Evolutionary conservation across 2,888 invertebrate species (phyloP).

Genomic region (Diaperis boleti): DNA sequence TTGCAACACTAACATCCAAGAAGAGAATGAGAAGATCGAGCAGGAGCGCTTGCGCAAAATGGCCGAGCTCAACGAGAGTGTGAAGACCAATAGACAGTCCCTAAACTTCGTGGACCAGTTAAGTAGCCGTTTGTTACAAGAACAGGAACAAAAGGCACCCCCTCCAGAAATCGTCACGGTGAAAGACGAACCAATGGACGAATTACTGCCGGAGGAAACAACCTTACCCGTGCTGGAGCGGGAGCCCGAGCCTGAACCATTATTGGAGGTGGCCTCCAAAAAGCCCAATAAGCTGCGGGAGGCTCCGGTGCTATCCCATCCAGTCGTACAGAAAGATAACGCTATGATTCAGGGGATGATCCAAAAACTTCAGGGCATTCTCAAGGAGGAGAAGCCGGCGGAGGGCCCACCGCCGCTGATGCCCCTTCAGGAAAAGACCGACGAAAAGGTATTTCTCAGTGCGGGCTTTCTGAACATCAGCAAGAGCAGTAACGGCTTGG

Average conservation of each 20-base stretch:
- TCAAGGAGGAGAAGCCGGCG: conserved; percentile 39
- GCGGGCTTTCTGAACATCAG: conserved; percentile 52
- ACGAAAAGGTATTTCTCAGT: conserved; percentile 34
- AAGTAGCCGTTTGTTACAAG: conserved; percentile 53
- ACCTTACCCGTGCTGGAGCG: no score
- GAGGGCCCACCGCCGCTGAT: conserved; percentile 50
- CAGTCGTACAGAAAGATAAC: conserved; percentile 28
- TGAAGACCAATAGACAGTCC: conserved; percentile 56
- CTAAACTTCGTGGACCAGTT: conserved; percentile 58
- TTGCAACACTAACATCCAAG: conserved; percentile 62
- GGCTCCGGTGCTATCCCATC: neutral
- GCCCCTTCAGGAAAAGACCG: conserved; percentile 36
- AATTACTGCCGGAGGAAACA: conserved; percentile 13
- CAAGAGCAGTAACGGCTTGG: conserved; percentile 44
- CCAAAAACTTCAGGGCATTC: conserved; percentile 53
- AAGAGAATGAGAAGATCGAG: conserved; percentile 66
- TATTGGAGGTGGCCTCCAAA: conserved; percentile 36
- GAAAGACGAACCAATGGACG: conserved; percentile 33
- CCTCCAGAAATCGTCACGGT: conserved; percentile 13
- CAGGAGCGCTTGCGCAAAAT: conserved; percentile 67
- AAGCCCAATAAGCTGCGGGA: conserved; percentile 40
- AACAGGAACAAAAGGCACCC: conserved; percentile 26
- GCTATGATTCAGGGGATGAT: conserved; percentile 43
- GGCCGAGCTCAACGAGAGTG: conserved; percentile 65
- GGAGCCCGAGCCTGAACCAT: conserved; percentile 25